Percentiles rank a stretch among this genome's conserved stretches.
These are phyloP conservation scores for Diorhabda carinulata DNA, from an alignment of 1,140 invertebrate genomes.

Conservation along the genomic window DNA sequence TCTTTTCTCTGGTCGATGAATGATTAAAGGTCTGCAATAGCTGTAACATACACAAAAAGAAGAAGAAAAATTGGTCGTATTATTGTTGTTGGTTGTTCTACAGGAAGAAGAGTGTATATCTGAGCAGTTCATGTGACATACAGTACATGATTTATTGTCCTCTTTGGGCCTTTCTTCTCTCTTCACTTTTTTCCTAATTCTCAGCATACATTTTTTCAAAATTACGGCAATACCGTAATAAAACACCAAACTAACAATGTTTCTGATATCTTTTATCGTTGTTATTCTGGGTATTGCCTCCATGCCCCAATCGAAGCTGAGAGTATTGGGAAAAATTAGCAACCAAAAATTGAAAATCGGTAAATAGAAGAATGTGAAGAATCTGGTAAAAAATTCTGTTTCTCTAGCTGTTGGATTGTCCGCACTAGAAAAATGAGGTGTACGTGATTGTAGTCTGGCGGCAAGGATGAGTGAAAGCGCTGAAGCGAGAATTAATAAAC, in stretches of 20 bases:
- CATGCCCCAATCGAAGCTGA: conserved; percentile 97
- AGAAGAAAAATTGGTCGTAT: conserved; percentile 37
- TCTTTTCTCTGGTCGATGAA: not conserved
- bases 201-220: conserved; percentile 25
- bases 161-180: not conserved
- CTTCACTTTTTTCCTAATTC: conserved; percentile 13
- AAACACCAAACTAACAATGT: conserved; percentile 66
- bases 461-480: conserved; percentile 47
- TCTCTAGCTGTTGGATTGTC: conserved; percentile 87
- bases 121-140: conserved; percentile 53
- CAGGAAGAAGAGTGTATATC: conserved; percentile 54
- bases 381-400: conserved; percentile 63
- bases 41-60: conserved; percentile 29
- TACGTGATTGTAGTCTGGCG: conserved; percentile 58
- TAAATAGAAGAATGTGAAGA: conserved; percentile 83
- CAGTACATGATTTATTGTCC: conserved; percentile 44
- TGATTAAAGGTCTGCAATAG: not conserved
- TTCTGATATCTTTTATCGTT: conserved; percentile 68
- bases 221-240: conserved; percentile 54
- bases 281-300: conserved; percentile 81
- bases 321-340: conserved; percentile 71
- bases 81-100: conserved; percentile 57
- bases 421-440: conserved; percentile 78
- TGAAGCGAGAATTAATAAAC: conserved; percentile 55
- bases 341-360: conserved; percentile 83